Percentiles rank a stretch among this genome's conserved stretches.
Evolutionary conservation across 2,113 vertebrate species (phyloP).

Genomic region (Naja naja): DNA sequence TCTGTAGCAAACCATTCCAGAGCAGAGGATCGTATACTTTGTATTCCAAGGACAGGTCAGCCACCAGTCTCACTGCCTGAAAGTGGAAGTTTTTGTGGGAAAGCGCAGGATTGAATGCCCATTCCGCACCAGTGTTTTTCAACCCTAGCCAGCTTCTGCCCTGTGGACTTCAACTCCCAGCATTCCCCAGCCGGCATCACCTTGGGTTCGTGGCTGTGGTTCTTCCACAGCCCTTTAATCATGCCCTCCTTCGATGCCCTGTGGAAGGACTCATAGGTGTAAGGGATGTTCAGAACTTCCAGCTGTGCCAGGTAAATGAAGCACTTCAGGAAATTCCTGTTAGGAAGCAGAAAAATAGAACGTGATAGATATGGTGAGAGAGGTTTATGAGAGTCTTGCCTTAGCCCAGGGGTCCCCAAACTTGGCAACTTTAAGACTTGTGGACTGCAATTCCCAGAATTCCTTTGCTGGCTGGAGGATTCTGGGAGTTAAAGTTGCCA

Average conservation of each 20-base stretch:
- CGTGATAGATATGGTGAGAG: not conserved
- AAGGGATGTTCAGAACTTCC: slow-evolving; percentile 90
- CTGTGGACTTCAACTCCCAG: not conserved
- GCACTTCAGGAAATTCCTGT: slow-evolving; percentile 86
- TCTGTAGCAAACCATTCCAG: slow-evolving; percentile 91
- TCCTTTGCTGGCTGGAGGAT: too few relatives aligned
- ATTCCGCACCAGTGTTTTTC: too few relatives aligned
- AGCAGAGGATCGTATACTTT: slow-evolving; percentile 85
- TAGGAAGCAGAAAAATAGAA: slow-evolving; percentile 29
- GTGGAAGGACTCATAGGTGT: slow-evolving; percentile 87
- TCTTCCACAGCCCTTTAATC: slow-evolving; percentile 96
- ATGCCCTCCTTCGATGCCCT: slow-evolving; percentile 92
- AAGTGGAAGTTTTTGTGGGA: slow-evolving; percentile 16
- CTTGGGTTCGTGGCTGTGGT: slow-evolving; percentile 90
- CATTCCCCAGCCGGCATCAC: slow-evolving; percentile 60
- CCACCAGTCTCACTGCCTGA: slow-evolving; percentile 86
- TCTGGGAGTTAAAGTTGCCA: too few relatives aligned
- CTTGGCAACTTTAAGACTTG: too few relatives aligned
- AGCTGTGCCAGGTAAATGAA: slow-evolving; percentile 87
- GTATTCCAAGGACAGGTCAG: slow-evolving; percentile 91
- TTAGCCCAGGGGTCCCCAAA: too few relatives aligned
- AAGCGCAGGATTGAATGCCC: too few relatives aligned
- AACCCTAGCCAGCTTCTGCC: not conserved
- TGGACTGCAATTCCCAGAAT: too few relatives aligned
- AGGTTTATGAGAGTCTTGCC: not conserved